Evolutionary conservation across 1,140 invertebrate genomes (phyloP).

Genomic region (Dendroctonus ponderosae): DNA sequence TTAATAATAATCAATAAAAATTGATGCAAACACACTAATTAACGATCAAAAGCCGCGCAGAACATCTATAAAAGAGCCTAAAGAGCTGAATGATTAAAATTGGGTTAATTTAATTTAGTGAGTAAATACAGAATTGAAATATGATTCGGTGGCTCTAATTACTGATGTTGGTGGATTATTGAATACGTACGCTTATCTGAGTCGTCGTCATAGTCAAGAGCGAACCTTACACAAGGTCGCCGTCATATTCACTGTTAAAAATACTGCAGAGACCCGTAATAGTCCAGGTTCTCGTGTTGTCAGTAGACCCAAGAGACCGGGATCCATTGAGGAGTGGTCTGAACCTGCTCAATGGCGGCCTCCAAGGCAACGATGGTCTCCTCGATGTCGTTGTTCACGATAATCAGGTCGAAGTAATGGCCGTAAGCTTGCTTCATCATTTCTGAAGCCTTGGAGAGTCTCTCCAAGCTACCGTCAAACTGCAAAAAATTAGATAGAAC

Average conservation of each 20-base stretch:
- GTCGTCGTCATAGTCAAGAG: background rate
- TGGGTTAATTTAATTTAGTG: no score
- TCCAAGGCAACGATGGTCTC: constrained; percentile 94
- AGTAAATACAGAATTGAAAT: no score
- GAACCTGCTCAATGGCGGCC: constrained; percentile 84
- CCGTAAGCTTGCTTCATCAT: constrained; percentile 93
- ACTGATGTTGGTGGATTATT: no score
- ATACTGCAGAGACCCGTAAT: constrained; percentile 46
- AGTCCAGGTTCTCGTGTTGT: constrained; percentile 56
- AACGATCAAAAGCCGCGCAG: no score
- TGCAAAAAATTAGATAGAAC: constrained; percentile 53
- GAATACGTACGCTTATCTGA: background rate
- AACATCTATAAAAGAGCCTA: no score
- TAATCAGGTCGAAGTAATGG: constrained; percentile 96
- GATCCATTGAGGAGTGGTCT: constrained; percentile 92
- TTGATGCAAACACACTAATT: no score
- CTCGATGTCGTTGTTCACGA: constrained; percentile 99
- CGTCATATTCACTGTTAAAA: constrained; percentile 38
- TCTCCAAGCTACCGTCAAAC: constrained; percentile 95
- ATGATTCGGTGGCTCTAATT: no score
- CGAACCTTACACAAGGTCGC: constrained; percentile 28
- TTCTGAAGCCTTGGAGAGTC: constrained; percentile 93
- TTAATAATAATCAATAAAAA: no score
- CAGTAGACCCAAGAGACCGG: constrained; percentile 94
- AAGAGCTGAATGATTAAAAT: no score